Conservation (phyloP, 2,113 vertebrate genomes). For the Alethe diademata region DNA sequence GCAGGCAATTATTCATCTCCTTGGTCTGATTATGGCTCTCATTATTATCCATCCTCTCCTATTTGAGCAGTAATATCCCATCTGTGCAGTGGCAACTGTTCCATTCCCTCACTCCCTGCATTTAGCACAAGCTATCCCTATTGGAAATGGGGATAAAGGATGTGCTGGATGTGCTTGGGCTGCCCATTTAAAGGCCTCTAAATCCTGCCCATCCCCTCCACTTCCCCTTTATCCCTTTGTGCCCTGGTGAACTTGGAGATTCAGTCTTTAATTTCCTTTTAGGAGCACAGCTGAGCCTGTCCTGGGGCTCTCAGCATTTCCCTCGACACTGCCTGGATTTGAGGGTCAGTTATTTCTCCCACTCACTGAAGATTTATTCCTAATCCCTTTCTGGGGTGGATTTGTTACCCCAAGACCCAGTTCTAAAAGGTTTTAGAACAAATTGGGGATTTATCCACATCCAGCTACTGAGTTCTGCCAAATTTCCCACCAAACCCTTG, state of each 20-base stretch:
- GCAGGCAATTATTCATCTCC: background rate
- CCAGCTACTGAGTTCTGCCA: background rate
- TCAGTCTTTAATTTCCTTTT: background rate
- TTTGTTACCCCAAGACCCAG: background rate
- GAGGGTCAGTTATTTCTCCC: background rate
- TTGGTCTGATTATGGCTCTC: background rate
- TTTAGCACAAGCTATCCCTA: background rate
- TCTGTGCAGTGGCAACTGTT: background rate
- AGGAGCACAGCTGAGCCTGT: background rate
- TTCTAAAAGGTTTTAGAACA: background rate
- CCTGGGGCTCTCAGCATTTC: background rate
- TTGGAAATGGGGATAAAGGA: background rate
- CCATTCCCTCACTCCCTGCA: background rate
- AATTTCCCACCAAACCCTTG: background rate
- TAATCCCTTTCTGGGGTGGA: background rate
- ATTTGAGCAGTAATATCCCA: background rate
- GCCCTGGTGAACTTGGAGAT: fast-evolving
- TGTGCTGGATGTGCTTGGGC: background rate
- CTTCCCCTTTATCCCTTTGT: background rate
- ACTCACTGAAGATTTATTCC: background rate
- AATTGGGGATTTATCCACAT: background rate
- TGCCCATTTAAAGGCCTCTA: background rate
- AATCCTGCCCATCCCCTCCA: background rate
- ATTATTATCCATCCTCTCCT: background rate
- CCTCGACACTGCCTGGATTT: background rate